phyloP scores from a whole-genome alignment of 2,888 invertebrate species.

The Eucera pruinosa region DNA sequence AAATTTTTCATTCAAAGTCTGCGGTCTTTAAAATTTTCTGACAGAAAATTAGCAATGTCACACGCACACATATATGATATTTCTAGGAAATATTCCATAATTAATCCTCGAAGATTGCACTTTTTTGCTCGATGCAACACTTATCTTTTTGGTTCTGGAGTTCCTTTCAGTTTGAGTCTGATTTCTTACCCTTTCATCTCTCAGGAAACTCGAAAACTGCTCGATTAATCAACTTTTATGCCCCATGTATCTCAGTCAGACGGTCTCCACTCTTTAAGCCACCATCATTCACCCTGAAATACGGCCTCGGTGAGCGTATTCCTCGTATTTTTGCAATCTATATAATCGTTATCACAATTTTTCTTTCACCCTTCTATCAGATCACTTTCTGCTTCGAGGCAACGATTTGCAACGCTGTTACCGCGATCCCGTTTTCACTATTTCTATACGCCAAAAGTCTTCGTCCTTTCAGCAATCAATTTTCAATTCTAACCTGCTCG shows the following conservation, averaged over 20 bases:
- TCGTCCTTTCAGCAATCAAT: not conserved
- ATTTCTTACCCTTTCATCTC: not conserved
- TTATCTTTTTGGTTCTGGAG: not conserved
- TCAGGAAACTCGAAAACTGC: constrained; percentile 21
- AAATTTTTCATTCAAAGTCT: no score
- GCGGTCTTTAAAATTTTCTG: no score
- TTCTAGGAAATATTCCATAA: no score
- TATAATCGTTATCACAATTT: constrained; percentile 20
- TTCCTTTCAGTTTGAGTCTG: not conserved
- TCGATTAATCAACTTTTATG: constrained; percentile 37
- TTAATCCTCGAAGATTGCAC: no score
- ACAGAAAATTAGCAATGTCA: no score
- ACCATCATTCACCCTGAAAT: constrained; percentile 32
- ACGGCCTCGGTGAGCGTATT: constrained; percentile 8
- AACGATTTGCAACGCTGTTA: not conserved
- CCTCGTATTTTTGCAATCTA: constrained; percentile 18
- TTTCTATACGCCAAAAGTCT: not conserved
- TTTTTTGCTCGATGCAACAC: no score
- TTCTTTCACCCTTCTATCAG: constrained; percentile 8
- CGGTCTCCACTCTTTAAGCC: constrained; percentile 7
- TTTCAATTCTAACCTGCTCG: not conserved
- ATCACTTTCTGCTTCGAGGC: not conserved
- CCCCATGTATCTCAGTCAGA: constrained; percentile 23
- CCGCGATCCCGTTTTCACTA: not conserved
- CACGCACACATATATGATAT: no score